Evolutionary conservation across 2,797 vertebrate species (phyloP).

Genomic region (Heterohyrax brucei): DNA sequence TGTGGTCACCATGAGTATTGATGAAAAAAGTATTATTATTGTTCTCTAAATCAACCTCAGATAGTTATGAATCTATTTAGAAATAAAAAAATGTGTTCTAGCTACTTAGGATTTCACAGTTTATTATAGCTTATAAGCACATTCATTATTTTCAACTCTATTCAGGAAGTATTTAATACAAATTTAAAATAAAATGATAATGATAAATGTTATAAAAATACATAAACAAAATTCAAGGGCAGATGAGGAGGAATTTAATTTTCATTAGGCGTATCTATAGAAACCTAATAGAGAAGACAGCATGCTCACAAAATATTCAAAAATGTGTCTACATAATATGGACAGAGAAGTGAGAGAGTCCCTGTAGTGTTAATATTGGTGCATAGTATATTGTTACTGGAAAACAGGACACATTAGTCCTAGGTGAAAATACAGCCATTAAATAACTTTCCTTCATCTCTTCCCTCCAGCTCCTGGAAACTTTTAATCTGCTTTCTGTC

Average conservation of each 20-base stretch:
- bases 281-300: background rate
- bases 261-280: background rate
- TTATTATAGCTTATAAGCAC: background rate
- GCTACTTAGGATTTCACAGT: no score
- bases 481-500: no score
- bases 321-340: background rate
- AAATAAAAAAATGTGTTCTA: no score
- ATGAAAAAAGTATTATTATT: no score
- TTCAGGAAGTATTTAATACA: background rate
- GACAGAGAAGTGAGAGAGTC: background rate
- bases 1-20: no score
- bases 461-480: no score
- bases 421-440: no score
- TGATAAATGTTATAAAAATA: background rate
- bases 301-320: background rate
- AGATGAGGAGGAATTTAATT: background rate
- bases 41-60: no score
- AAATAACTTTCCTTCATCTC: no score
- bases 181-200: background rate
- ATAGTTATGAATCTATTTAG: no score
- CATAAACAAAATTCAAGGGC: background rate
- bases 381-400: background rate
- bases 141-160: slow-evolving; percentile 14
- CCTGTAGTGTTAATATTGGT: background rate
- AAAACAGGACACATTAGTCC: background rate